phyloP scores from a whole-genome alignment of 2,113 vertebrate genomes.

The Calyptomena viridis region DNA sequence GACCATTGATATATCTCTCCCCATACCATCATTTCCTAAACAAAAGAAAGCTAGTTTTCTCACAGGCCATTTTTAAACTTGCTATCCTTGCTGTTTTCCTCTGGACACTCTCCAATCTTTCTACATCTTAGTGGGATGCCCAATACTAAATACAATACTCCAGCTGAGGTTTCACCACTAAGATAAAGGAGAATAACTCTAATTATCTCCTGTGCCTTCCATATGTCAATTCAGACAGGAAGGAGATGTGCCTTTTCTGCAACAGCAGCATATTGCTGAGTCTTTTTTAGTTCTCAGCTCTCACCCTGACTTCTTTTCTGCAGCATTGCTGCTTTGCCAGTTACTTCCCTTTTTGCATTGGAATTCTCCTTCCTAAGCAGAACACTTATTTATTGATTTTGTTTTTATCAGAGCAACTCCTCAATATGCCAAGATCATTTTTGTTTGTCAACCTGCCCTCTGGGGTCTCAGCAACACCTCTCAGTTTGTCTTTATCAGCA shows the following conservation, averaged over 20 bases:
- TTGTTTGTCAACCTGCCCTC: background rate
- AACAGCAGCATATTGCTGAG: background rate
- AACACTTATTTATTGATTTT: background rate
- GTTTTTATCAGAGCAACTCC: background rate
- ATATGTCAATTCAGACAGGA: background rate
- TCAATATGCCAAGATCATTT: background rate
- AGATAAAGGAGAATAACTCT: background rate
- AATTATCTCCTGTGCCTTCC: constrained; percentile 3
- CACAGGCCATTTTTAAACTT: background rate
- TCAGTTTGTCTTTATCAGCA: background rate
- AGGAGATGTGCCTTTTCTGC: background rate
- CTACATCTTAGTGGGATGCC: background rate
- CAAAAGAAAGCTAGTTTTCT: background rate
- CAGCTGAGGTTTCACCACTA: background rate
- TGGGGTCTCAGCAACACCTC: background rate
- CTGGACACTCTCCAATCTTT: background rate
- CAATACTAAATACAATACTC: background rate
- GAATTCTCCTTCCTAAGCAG: background rate
- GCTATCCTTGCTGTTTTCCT: background rate
- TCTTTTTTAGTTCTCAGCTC: background rate
- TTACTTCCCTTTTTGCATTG: background rate
- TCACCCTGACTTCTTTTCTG: background rate
- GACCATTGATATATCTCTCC: background rate
- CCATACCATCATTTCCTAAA: background rate
- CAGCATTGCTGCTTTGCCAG: background rate